Base-by-base conservation (phyloP, 1,140 invertebrate species). In the Argopecten irradians region DNA sequence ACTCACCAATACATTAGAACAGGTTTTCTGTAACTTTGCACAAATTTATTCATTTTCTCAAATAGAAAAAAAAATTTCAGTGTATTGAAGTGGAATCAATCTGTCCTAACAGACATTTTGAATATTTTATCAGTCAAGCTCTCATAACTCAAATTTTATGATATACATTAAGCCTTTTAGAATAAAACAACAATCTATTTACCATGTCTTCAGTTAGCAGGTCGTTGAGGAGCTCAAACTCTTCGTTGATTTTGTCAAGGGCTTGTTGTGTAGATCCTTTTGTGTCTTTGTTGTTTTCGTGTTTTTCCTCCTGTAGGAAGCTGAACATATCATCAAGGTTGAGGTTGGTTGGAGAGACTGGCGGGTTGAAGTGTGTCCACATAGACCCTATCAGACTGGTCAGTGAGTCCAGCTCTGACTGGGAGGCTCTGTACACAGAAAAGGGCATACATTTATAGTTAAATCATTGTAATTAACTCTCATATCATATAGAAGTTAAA, bases 291-390 rank as follows among this genome's bases (percentile, higher is more conserved):
- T 84, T 83, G 9, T 91, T 90, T 34, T 93, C 91, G 19, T 34
- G 83, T 22, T 91, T 92, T 71, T 95, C 96, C 92, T 98, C 97
- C 22, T 97, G 97, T 13, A 99, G 96, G 94, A 99, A 99, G 84
- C 98, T 98, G 95, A 99, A 99, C 92, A 99, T 96, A 95, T 98
- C 98, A 94, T 99, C 98, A 85, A 99, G 96, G 94, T 99, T 98
- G 0, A 99, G 97, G 0, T 97, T 97, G 88, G 97, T 97, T 28
- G 95, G 93, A 9, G 96, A 96, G 14, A 95, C 95, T 43, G 96
- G 94, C 71, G 96, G 92, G 46, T 94, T 91, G 88, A 93, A 92
- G 55, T 96, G 97, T 1, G 96, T 96, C 94, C 97, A 97, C 90
- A 97, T 95, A 89, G 97, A 97, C 93, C 97, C 97, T 0, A 97